Base-by-base conservation (phyloP, 2,888 invertebrate genomes). In the Drosophila dives region DNA sequence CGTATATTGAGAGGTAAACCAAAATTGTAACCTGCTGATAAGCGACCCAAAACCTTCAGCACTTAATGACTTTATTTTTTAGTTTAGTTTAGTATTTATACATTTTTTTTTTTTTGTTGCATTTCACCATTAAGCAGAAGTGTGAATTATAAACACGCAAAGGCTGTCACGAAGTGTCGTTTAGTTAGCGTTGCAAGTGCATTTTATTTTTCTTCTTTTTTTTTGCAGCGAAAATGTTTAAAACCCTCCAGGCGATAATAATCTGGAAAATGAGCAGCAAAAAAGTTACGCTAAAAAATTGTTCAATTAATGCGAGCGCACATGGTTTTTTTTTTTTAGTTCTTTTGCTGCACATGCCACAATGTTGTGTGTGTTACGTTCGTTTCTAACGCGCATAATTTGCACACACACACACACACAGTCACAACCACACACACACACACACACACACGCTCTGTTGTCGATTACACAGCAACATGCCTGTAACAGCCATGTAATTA, bases 61-160 rank as follows among this genome's bases (percentile, higher is more conserved):
- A 45, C 64, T 69, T 86, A 83, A 83, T 86, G 85, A 72, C 83
- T 83, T 84, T 38, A 83, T 83, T 86, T 65, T 64, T 67, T 60
- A 33, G 63, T 38, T 58, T n/a, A 38, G 42, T 48, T 63, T 63
- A 23, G 17, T 42, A 45, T 59, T 29, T 20, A 10, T 26, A 11
- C 20, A 2, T 12, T 26, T 29, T 17, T 29, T 34, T 7, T 42
- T 15, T 48, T 33, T 10, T 33, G 3, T 7, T 42, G 3, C 23
- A 34, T 29, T 67, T 63, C 69, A 61, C 45, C 82, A 70, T 77
- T 82, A 68, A 85, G 60, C 64, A 74, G 67, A 88, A 85, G 85
- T 85, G 85, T 88, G 88, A 85, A 88, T 88, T 85, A 87, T 83
- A 81, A 87, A 75, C 85, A 85, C 88, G 85, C 85, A 86, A 88